Conservation (phyloP, 2,888 invertebrate species). For the Pammene fasciana region DNA sequence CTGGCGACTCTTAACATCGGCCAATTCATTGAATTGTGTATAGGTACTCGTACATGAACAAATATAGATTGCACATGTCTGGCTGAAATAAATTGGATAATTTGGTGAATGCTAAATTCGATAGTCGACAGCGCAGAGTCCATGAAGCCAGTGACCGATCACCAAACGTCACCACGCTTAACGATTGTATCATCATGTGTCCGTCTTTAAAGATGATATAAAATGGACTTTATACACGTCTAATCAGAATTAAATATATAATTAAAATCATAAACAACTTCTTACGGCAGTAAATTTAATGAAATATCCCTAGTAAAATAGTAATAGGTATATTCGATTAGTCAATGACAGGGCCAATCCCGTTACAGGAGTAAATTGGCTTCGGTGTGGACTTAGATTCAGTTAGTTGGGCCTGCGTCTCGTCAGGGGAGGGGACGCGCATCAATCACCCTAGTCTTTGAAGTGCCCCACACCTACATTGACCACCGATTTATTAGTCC, state of each 20-base stretch:
- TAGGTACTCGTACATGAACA: slow-evolving; percentile 1
- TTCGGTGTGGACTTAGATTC: slow-evolving; percentile 49
- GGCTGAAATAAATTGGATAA: slow-evolving; percentile 29
- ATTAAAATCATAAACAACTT: slow-evolving; percentile 8
- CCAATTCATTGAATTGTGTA: slow-evolving; percentile 1
- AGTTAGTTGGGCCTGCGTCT: slow-evolving; percentile 59
- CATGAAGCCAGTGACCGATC: slow-evolving; percentile 22
- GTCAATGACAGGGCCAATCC: slow-evolving; percentile 53
- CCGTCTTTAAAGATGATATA: not conserved
- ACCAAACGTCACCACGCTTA: slow-evolving; percentile 1
- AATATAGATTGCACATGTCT: slow-evolving; percentile 21
- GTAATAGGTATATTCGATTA: slow-evolving; percentile 37
- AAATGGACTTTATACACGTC: slow-evolving; percentile 24
- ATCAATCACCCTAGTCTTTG: slow-evolving; percentile 72
- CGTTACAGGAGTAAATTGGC: slow-evolving; percentile 58
- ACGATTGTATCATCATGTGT: slow-evolving; percentile 21
- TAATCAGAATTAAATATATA: slow-evolving; percentile 12
- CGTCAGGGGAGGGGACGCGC: slow-evolving; percentile 64
- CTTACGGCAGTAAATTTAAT: slow-evolving; percentile 7
- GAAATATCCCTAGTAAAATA: slow-evolving; percentile 8
- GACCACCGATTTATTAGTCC: slow-evolving; percentile 69
- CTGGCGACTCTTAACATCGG: not conserved
- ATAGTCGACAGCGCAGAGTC: slow-evolving; percentile 19
- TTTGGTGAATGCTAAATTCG: slow-evolving; percentile 16
- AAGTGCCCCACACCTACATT: slow-evolving; percentile 62